phyloP scores from a whole-genome alignment of 2,797 vertebrate species.

The Siniperca scherzeri region DNA sequence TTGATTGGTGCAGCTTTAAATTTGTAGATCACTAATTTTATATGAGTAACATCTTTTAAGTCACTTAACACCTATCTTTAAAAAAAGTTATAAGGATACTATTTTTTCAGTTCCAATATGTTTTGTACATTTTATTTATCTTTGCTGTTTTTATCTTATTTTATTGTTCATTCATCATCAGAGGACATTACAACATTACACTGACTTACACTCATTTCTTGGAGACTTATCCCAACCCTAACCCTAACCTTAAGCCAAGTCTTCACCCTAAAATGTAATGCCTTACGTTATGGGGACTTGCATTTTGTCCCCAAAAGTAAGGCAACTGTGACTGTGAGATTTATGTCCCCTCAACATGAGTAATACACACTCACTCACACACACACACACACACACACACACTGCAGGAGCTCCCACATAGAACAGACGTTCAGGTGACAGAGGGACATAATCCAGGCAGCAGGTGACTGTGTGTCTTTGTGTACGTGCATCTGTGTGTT shows the following conservation, averaged over 20 bases:
- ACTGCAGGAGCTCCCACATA: background rate
- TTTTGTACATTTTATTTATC: background rate
- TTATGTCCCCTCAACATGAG: too few species aligned
- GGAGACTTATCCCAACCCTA: too few species aligned
- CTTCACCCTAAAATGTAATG: too few species aligned
- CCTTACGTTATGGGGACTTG: too few species aligned
- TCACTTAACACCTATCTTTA: too few species aligned
- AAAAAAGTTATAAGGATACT: too few species aligned
- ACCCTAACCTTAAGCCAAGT: too few species aligned
- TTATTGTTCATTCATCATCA: background rate
- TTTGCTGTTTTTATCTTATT: background rate
- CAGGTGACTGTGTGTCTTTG: conserved; percentile 41
- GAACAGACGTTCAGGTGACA: conserved; percentile 46
- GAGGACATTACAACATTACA: too few species aligned
- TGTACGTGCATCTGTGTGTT: conserved; percentile 20
- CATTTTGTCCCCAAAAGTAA: too few species aligned
- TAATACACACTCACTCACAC: conserved; percentile 22
- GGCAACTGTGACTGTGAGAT: background rate
- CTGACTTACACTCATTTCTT: too few species aligned
- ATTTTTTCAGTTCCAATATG: background rate
- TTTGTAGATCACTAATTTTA: too few species aligned
- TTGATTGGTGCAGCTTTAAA: background rate
- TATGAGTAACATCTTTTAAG: background rate
- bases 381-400: conserved; percentile 22
- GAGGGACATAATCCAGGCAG: conserved; percentile 48